Evolutionary conservation across 2,113 vertebrate species (phyloP).

Genomic region (Morone saxatilis): DNA sequence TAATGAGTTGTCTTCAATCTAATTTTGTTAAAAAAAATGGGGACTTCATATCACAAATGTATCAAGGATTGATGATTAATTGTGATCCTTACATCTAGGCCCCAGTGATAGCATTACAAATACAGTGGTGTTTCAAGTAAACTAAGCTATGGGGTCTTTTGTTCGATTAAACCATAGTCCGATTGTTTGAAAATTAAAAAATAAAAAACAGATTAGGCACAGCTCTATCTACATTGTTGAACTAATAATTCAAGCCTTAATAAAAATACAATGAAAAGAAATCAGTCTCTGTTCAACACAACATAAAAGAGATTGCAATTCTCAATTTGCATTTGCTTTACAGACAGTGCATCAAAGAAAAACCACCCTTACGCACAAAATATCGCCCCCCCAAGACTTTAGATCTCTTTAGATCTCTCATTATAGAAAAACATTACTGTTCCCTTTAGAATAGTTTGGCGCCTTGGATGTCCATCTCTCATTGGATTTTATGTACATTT

Average conservation of each 20-base stretch:
- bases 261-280: neutral
- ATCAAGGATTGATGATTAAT: too few relatives aligned
- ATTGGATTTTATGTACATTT: constrained; percentile 66
- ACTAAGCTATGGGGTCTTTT: too few relatives aligned
- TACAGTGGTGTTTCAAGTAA: too few relatives aligned
- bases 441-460: neutral
- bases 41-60: too few relatives aligned
- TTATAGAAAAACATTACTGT: neutral
- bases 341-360: neutral
- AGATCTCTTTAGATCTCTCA: neutral
- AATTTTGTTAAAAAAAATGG: too few relatives aligned
- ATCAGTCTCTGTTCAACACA: neutral
- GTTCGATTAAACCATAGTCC: too few relatives aligned
- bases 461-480: neutral
- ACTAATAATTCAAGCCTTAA: neutral
- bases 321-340: neutral
- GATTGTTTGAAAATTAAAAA: too few relatives aligned
- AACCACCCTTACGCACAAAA: too few relatives aligned
- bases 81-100: too few relatives aligned
- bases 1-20: too few relatives aligned
- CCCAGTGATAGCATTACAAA: too few relatives aligned
- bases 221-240: neutral
- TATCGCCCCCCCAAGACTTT: neutral
- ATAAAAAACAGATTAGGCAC: neutral
- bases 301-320: neutral